phyloP scores from a whole-genome alignment of 2,113 vertebrate genomes.

The Eudorcas thomsonii region DNA sequence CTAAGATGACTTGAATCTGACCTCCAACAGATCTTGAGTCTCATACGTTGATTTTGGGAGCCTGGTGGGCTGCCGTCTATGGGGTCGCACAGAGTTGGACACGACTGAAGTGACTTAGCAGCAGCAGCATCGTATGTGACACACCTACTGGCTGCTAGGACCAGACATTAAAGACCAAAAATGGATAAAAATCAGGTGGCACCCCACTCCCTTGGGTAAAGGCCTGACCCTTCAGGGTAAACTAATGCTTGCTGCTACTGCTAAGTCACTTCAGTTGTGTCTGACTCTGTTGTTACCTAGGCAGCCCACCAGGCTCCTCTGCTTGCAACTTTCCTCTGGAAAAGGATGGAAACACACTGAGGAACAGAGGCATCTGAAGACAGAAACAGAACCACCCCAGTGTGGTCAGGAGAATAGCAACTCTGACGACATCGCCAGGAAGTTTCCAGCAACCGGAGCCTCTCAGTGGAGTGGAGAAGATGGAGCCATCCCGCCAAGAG shows the following conservation, averaged over 20 bases:
- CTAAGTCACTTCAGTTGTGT: background rate
- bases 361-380: background rate
- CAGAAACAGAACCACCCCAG: background rate
- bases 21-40: background rate
- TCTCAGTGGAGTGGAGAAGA: background rate
- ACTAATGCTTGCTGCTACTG: background rate
- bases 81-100: no score
- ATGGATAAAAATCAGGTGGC: background rate
- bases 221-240: background rate
- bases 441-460: background rate
- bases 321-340: conserved; percentile 1
- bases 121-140: background rate
- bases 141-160: background rate
- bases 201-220: background rate
- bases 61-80: no score
- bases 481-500: background rate
- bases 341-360: background rate
- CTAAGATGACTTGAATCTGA: background rate
- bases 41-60: background rate
- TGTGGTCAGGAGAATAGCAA: background rate
- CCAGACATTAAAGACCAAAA: background rate
- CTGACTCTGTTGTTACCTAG: background rate
- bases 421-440: background rate
- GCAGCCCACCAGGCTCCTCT: background rate
- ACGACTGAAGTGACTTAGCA: no score